Base-by-base conservation (phyloP, 2,113 vertebrate species). In the Acanthisitta chloris region DNA sequence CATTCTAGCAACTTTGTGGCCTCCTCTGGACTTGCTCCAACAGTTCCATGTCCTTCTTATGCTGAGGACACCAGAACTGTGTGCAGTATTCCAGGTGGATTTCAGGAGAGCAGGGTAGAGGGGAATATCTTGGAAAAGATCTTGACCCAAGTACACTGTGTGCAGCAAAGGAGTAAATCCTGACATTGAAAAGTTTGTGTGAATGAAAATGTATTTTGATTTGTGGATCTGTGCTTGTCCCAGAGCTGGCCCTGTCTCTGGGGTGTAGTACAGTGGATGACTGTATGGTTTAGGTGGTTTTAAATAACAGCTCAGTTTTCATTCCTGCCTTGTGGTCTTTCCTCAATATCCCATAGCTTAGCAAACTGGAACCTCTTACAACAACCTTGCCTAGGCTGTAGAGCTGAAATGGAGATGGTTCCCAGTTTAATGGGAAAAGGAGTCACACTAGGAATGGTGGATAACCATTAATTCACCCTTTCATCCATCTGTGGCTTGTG, bases 241-340 rank as follows among this genome's bases (percentile, higher is more conserved):
- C 77, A 51, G 58, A 82, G 7, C 13, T 28, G 26, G 11, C 10
- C 31, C 14, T 31, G 38, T 9, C 42, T 43, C 49, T 2, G 4
- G 43, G 8, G 2, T 55, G 25, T 14, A 8, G n/a, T 20, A 28
- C 0, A 1, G 28, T 34, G 16, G 17, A 24, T 31, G 28, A 4
- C n/a, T 40, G 19, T 62, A 25, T 79, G 2, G 2, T 55, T 36
- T 62, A 21, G 8, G 25, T 71, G 21, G 13, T 58, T 88, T 91
- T 57, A 57, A 66, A 65, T 11, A 24, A 49, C 5, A 18, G 2
- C 3, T 81, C 74, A 79, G 6, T 45, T 72, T 76, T 49, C 10
- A 31, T 72, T 90, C n/a, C 51, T 59, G 8, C 40, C 91, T 70
- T 7, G 3, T 31, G 10, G 25, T 57, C 14, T 55, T 89, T 80